Base-by-base conservation (phyloP, 2,113 vertebrate genomes). In the Phoenicopterus ruber region DNA sequence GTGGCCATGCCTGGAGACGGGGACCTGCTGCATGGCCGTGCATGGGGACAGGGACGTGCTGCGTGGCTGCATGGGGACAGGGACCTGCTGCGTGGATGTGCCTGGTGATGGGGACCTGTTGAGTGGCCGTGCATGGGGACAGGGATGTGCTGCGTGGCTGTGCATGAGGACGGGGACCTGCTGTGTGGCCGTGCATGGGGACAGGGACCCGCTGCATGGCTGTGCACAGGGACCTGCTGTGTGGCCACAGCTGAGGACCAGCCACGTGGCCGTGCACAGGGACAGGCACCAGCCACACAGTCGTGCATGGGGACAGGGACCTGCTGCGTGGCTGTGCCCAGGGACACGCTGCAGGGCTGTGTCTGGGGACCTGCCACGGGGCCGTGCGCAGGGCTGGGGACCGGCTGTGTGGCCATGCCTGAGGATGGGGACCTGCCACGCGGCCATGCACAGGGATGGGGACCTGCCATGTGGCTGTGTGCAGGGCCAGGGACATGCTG, bases 101-200 rank as follows among this genome's bases (percentile, higher is more conserved):
- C 20, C 0, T 6, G 7, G 21, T 17, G 46, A 65, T 2, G 1
- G 16, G 44, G 31, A 57, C 13, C 1, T 17, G 34, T 24, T 7
- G 15, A 2, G 3, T 40, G 83, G 71, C n/a, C 6, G 1, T 65
- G 36, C 6, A 0, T 8, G 25, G 67, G 46, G 67, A 40, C 7
- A 7, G 34, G 69, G 19, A 54, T 13, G 1, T 17, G 29, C 46
- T 28, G 11, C 1, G 1, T 34, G 59, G 36, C 29, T 5, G 12
- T 18, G 54, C 7, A 2, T 2, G 6, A 32, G 47, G 46, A 40
- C 3, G 2, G 49, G 24, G 24, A 80, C 24, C 7, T 14, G 6
- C 32, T 2, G 3, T 8, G 1, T 65, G 38, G 36, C 10, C 2
- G 4, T 28, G 13, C 20, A 1, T 2, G 7, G 21, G 17, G 59